Evolutionary conservation across 2,113 vertebrate species (phyloP).

Genomic region (Ancistrus triradiatus): DNA sequence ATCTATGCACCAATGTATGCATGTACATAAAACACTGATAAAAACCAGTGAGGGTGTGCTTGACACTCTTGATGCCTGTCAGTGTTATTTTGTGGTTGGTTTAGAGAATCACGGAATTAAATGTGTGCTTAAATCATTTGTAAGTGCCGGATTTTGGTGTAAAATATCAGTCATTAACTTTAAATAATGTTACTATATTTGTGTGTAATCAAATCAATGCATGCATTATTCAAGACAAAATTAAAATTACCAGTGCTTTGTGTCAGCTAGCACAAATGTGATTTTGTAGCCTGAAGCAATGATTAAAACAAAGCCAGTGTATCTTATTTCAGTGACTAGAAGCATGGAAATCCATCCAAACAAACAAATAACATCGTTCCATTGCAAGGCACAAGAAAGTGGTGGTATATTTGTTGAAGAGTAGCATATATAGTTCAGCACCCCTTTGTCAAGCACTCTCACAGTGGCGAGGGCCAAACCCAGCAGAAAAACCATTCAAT

Average conservation of each 20-base stretch:
- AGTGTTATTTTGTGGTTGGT: not conserved
- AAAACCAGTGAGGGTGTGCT: not conserved
- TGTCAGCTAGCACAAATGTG: no score
- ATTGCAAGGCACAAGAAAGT: not conserved
- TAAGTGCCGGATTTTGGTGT: no score
- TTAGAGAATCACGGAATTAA: not conserved
- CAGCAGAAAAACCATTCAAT: constrained; percentile 21
- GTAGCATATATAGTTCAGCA: constrained; percentile 8
- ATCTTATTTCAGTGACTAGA: not conserved
- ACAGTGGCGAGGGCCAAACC: constrained; percentile 1
- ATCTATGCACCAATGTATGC: not conserved
- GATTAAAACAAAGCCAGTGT: not conserved
- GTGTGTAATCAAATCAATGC: no score
- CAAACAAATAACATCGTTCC: not conserved
- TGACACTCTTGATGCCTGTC: not conserved
- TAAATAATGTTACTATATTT: no score
- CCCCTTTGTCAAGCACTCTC: constrained; percentile 22
- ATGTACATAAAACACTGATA: not conserved
- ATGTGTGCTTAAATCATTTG: not conserved
- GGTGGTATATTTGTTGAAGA: not conserved
- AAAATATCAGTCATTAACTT: no score
- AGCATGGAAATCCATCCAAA: not conserved
- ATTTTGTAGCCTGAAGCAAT: no score
- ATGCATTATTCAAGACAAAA: no score
- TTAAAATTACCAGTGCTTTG: no score